phyloP scores from a whole-genome alignment of 2,888 invertebrate genomes.

The Nycteola revayana region DNA sequence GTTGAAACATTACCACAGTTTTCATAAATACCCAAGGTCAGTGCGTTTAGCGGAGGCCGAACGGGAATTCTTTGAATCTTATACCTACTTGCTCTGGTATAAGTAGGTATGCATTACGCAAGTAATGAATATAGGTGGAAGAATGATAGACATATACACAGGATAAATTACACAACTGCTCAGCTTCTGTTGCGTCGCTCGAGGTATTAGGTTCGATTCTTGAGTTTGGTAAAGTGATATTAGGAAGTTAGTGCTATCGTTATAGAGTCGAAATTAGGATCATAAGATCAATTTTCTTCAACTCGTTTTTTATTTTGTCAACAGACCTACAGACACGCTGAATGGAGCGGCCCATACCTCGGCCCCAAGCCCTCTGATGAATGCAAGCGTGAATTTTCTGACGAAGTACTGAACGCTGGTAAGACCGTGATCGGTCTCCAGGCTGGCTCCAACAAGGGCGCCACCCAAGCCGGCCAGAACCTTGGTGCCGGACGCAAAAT shows the following conservation, averaged over 20 bases:
- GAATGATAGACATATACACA: too few relatives aligned
- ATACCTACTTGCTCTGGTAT: too few relatives aligned
- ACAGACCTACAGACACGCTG: slow-evolving; percentile 92
- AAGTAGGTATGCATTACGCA: too few relatives aligned
- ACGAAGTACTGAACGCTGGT: slow-evolving; percentile 94
- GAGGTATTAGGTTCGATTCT: too few relatives aligned
- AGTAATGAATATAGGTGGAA: too few relatives aligned
- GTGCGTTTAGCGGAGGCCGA: slow-evolving; percentile 45
- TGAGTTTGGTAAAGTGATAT: too few relatives aligned
- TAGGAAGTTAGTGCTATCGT: too few relatives aligned
- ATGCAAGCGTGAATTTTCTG: slow-evolving; percentile 96
- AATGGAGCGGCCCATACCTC: slow-evolving; percentile 92
- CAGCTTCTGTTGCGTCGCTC: too few relatives aligned
- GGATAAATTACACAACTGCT: too few relatives aligned
- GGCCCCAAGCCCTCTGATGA: slow-evolving; percentile 98
- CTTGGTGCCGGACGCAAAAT: slow-evolving; percentile 95
- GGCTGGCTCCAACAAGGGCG: slow-evolving; percentile 98
- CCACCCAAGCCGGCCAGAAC: slow-evolving; percentile 95
- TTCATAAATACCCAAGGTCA: slow-evolving; percentile 75
- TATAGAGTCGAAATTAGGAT: too few relatives aligned
- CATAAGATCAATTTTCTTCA: too few relatives aligned
- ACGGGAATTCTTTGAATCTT: slow-evolving; percentile 23
- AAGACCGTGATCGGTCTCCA: slow-evolving; percentile 96
- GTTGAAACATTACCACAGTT: slow-evolving; percentile 73
- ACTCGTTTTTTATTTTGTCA: slow-evolving; percentile 37